These are phyloP conservation scores for Agrilus mali DNA, from an alignment of 2,888 invertebrate species.

Conservation along the genomic window DNA sequence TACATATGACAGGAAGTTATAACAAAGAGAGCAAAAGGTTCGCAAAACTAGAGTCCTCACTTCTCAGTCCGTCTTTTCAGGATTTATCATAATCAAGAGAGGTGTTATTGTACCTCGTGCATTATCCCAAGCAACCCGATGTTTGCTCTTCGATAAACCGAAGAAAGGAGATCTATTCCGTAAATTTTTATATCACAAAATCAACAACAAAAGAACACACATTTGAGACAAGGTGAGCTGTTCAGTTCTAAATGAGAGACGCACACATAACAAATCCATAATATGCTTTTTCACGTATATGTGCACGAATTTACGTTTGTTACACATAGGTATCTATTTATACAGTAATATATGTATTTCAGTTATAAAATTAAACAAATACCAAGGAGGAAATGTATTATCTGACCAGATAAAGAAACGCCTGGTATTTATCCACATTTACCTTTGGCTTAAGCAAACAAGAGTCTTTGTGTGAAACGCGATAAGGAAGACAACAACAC, in stretches of 20 bases:
- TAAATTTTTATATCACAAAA: slow-evolving; percentile 15
- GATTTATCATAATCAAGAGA: no score
- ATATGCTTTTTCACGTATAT: no score
- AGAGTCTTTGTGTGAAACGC: slow-evolving; percentile 5
- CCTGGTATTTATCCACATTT: slow-evolving; percentile 4
- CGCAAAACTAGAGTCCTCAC: no score
- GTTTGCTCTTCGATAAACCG: slow-evolving; percentile 14
- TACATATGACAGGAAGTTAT: no score
- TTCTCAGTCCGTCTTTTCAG: no score
- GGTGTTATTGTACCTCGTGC: no score
- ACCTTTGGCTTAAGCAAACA: slow-evolving; percentile 7
- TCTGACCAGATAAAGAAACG: slow-evolving; percentile 6
- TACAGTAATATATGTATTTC: slow-evolving; percentile 5
- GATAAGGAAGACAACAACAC: slow-evolving; percentile 13
- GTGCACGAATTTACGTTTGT: no score
- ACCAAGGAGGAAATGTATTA: slow-evolving; percentile 13
- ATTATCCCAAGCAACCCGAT: slow-evolving; percentile 11
- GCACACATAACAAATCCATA: no score
- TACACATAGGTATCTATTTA: no score
- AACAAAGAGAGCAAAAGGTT: no score
- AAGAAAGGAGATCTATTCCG: slow-evolving; percentile 15
- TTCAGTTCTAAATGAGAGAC: no score
- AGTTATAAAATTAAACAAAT: slow-evolving; percentile 7
- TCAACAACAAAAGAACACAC: slow-evolving; percentile 10
- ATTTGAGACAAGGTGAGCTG: neutral